Conservation (phyloP, 2,888 invertebrate genomes). For the Drosophila paracracens region DNA sequence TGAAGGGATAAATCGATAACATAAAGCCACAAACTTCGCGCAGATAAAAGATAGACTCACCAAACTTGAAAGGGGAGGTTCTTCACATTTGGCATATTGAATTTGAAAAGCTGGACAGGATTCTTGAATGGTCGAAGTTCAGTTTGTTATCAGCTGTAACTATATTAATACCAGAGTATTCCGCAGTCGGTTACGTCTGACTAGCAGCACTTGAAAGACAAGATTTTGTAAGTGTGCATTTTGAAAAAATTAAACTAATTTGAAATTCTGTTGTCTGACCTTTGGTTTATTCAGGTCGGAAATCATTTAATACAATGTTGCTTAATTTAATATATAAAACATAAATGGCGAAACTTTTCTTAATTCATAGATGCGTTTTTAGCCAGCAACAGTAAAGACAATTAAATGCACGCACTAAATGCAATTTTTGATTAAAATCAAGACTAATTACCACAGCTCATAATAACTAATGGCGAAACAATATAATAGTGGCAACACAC, state of each 20-base stretch:
- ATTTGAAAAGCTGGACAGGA: not conserved
- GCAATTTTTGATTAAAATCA: constrained; percentile 25
- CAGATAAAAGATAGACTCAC: no score
- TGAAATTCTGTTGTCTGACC: not conserved
- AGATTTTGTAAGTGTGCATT: not conserved
- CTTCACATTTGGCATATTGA: not conserved
- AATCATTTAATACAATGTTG: not conserved
- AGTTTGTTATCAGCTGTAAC: not conserved
- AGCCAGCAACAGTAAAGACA: not conserved
- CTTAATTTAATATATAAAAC: not conserved
- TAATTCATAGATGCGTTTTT: not conserved
- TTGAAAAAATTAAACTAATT: not conserved
- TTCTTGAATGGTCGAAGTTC: not conserved
- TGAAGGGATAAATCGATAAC: not conserved
- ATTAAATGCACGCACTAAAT: constrained; percentile 28
- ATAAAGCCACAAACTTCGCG: not conserved
- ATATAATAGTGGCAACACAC: constrained; percentile 18
- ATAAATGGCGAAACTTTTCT: not conserved
- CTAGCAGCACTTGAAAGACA: not conserved
- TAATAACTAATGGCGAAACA: constrained; percentile 36
- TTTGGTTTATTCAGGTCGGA: not conserved
- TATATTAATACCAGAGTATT: not conserved
- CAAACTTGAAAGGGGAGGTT: not conserved
- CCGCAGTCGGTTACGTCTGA: not conserved
- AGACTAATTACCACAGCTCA: constrained; percentile 39